Evolutionary conservation across 2,888 invertebrate genomes (phyloP), one percentile per base, ranked within the genome.

Genomic region (Lacanobia wlatinum): DNA sequence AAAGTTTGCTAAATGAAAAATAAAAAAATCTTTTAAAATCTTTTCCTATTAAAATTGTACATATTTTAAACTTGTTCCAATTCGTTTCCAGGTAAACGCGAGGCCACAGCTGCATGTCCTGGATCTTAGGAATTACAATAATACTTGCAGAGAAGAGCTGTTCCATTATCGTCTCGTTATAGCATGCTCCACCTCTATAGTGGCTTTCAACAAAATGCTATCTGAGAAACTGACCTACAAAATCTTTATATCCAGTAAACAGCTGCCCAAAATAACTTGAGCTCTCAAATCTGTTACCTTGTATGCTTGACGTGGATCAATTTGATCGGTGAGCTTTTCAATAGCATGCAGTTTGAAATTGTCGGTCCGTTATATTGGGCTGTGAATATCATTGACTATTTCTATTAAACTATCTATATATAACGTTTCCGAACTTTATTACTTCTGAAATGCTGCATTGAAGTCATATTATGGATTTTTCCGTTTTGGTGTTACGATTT

Each of bases 121-220:
- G 69, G 48, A 52, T 80, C 64, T 74, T 53, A 58, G 38, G 48
- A 64, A 80, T 68, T 62, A 75, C 28, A 73, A 40, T 58, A 10
- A 53, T 7, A 18, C n/a, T 48, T 55, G 14, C 6, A 43, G 67
- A 58, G 21, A 38, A 46, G 12, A 62, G 1, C 46, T 52, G 21
- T 55, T 38, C 43, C 8, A 75, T 83, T 75, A 76, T 69, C 1
- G 18, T 75, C 28, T 66, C 14, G 38, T 64, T 80, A 63, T 38
- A 21, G 48, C 60, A n/a, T n/a, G n/a, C n/a, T n/a, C n/a, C n/a
- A n/a, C n/a, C n/a, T n/a, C n/a, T n/a, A n/a, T n/a, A 56, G 21
- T 48, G 10, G 12, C 40, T 59, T 28, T 64, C 18, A 34, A 48
- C 52, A 21, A 68, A 68, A 83, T 62, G 58, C 23, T 68, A 53